These are phyloP conservation scores for Sinocyclocheilus grahami DNA, from an alignment of 2,113 vertebrate genomes.

Conservation along the genomic window DNA sequence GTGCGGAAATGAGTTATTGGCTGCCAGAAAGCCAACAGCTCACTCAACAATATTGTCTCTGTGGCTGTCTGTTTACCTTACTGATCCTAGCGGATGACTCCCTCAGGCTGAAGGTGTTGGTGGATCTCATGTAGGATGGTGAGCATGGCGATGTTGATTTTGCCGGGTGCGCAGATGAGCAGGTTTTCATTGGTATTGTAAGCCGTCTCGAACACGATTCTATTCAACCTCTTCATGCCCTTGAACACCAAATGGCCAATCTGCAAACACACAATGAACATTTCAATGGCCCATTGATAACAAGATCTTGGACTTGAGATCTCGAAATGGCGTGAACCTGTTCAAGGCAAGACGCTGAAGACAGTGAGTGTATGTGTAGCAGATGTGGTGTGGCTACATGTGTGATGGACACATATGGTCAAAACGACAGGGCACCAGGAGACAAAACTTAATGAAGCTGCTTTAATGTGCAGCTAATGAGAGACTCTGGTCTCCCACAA, in stretches of 20 bases:
- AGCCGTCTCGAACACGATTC: slow-evolving; percentile 96
- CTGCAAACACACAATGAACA: slow-evolving; percentile 66
- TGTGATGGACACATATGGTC: slow-evolving; percentile 43
- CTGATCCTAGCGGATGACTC: slow-evolving; percentile 94
- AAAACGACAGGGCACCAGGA: slow-evolving; percentile 40
- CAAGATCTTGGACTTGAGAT: neutral
- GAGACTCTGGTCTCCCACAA: slow-evolving; percentile 19
- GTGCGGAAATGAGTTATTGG: slow-evolving; percentile 27
- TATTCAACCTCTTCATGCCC: slow-evolving; percentile 90
- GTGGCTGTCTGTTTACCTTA: slow-evolving; percentile 72
- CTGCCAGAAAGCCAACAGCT: slow-evolving; percentile 32
- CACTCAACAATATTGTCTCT: slow-evolving; percentile 14
- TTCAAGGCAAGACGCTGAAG: neutral
- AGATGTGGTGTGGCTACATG: slow-evolving; percentile 19
- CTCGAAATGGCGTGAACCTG: neutral
- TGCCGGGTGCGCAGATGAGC: slow-evolving; percentile 94
- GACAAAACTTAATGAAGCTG: slow-evolving; percentile 47
- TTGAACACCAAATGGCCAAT: slow-evolving; percentile 94
- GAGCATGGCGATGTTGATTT: slow-evolving; percentile 98
- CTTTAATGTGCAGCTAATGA: slow-evolving; percentile 48
- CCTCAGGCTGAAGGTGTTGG: slow-evolving; percentile 89
- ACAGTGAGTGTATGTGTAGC: neutral
- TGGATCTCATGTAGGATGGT: slow-evolving; percentile 93
- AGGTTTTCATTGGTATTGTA: slow-evolving; percentile 99
- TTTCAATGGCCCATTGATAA: neutral